A percentile compares a stretch with the other conserved stretches of the same genome.
phyloP scores from a whole-genome alignment of 2,797 vertebrate genomes.

The Acrocephalus scirpaceus region DNA sequence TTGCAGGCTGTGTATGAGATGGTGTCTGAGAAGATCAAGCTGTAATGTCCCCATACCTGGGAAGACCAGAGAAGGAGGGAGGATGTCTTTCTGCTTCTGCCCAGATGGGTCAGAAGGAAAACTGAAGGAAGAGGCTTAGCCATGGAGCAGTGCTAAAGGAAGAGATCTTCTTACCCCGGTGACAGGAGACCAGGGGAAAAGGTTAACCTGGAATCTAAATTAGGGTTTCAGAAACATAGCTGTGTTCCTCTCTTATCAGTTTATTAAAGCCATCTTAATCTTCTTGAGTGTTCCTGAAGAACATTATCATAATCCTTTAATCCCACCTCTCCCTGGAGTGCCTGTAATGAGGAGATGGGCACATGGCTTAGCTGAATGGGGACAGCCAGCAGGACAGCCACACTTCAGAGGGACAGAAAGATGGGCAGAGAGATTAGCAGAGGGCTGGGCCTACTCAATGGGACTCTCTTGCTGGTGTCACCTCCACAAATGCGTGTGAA shows the following conservation, averaged over 20 bases:
- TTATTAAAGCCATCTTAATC: constrained; percentile 72
- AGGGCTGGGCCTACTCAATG: not conserved
- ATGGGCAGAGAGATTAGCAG: not conserved
- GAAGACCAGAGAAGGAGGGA: not conserved
- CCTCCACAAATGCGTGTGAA: rapidly evolving
- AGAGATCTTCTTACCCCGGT: not conserved
- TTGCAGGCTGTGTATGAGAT: not conserved
- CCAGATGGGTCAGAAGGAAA: not conserved
- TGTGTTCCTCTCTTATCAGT: constrained; percentile 54
- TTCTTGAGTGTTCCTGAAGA: constrained; percentile 66
- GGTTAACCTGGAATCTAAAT: constrained; percentile 60
- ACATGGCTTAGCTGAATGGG: constrained; percentile 54
- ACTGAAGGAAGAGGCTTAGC: not conserved
- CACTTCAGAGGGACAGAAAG: not conserved
- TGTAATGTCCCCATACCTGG: not conserved
- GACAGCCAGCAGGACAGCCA: constrained; percentile 45
- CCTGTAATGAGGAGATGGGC: constrained; percentile 64
- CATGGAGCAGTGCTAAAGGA: not conserved
- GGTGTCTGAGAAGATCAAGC: not conserved
- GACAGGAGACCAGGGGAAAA: constrained; percentile 8
- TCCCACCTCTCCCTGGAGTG: constrained; percentile 66
- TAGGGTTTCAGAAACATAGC: constrained; percentile 53
- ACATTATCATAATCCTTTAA: constrained; percentile 74
- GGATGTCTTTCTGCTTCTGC: not conserved
- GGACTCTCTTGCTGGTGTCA: not conserved